phyloP scores from a whole-genome alignment of 2,797 vertebrate genomes.

The Myotis daubentonii region DNA sequence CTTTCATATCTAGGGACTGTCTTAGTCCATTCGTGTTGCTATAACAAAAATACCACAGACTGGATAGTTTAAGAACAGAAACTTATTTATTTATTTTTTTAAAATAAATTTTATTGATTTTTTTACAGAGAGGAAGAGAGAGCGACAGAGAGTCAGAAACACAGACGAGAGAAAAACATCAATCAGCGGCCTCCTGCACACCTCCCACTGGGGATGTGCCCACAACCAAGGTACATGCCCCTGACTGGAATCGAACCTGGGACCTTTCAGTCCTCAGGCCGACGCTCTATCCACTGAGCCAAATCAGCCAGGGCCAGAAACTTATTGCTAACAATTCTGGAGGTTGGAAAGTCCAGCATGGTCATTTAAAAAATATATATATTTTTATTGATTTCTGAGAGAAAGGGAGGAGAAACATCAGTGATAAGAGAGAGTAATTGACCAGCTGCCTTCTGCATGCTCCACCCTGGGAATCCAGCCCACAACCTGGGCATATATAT shows the following conservation, averaged over 20 bases:
- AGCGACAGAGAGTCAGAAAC: too few species aligned
- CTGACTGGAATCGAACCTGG: too few species aligned
- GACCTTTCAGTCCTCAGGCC: too few species aligned
- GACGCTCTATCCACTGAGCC: too few species aligned
- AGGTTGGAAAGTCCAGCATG: neutral
- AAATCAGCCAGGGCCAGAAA: neutral
- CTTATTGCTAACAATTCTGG: neutral
- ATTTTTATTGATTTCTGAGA: neutral
- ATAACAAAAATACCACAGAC: neutral
- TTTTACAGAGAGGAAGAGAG: too few species aligned
- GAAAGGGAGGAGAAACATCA: neutral
- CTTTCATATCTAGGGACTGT: slow-evolving; percentile 10
- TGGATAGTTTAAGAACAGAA: neutral
- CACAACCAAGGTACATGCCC: too few species aligned
- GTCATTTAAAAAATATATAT: neutral
- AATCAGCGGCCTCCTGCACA: too few species aligned
- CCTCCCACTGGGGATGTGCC: too few species aligned
- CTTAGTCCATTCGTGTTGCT: neutral
- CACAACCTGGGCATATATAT: neutral
- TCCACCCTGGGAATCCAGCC: neutral
- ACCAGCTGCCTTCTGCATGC: too few species aligned
- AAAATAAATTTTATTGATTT: too few species aligned
- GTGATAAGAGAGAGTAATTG: neutral
- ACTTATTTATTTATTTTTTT: too few species aligned
- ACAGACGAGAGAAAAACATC: too few species aligned